These are phyloP conservation scores for Andrena dorsata DNA, from an alignment of 2,888 invertebrate genomes.

Conservation along the genomic window DNA sequence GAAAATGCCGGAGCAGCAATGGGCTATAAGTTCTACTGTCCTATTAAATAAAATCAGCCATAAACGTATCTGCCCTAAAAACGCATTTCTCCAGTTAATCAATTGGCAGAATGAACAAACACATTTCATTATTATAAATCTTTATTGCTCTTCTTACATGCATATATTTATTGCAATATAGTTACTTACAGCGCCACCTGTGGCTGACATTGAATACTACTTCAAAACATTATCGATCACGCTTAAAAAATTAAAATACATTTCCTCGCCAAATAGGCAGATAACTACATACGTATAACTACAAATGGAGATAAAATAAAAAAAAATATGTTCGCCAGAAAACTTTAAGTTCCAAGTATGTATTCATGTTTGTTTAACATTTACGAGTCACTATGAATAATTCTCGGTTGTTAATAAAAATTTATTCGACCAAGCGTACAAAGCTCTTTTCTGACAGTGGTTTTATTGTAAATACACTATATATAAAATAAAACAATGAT, in stretches of 20 bases:
- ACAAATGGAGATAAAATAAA: too few relatives aligned
- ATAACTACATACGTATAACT: too few relatives aligned
- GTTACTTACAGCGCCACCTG: constrained; percentile 18
- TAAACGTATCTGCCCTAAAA: too few relatives aligned
- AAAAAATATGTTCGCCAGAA: background rate
- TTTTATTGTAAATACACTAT: constrained; percentile 67
- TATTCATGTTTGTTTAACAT: background rate
- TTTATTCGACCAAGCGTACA: constrained; percentile 54
- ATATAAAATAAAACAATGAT: constrained; percentile 67
- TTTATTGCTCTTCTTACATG: background rate
- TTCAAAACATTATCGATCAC: background rate
- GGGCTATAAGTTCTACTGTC: too few relatives aligned
- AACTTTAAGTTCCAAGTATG: background rate
- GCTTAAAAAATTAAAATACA: background rate
- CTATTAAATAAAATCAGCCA: too few relatives aligned
- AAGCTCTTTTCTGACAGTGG: constrained; percentile 50
- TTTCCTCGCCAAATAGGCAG: too few relatives aligned
- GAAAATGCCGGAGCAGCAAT: background rate
- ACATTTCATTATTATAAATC: constrained; percentile 1
- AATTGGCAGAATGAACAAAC: background rate
- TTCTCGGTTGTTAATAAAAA: constrained; percentile 30
- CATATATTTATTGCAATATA: background rate
- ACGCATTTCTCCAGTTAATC: background rate
- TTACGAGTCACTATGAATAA: background rate
- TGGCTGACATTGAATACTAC: background rate